Evolutionary conservation across 2,113 vertebrate genomes (phyloP).

Genomic region (Struthio camelus): DNA sequence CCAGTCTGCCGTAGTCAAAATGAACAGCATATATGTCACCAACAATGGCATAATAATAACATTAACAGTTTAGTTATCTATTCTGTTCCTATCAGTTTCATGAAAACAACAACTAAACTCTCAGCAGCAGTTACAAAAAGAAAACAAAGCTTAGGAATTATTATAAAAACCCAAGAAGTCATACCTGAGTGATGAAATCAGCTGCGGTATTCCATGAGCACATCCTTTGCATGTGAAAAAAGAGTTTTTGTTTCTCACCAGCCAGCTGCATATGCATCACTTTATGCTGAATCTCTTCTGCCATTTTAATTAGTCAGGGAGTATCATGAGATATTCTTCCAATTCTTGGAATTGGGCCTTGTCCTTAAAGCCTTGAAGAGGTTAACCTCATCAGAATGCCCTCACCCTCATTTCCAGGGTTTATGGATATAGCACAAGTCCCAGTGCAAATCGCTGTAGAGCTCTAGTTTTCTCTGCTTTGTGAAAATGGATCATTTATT

Average conservation of each 20-base stretch:
- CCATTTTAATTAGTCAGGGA: neutral
- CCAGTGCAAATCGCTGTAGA: neutral
- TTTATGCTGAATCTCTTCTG: neutral
- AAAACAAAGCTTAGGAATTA: neutral
- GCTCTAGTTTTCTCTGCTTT: neutral
- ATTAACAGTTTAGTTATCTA: neutral
- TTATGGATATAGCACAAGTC: neutral
- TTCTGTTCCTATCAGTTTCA: neutral
- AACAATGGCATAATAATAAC: neutral
- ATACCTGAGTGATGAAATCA: neutral
- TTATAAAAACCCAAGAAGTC: neutral
- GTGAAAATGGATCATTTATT: neutral
- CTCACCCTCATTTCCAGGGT: neutral
- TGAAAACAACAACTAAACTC: neutral
- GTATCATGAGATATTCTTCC: neutral
- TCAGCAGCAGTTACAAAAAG: neutral
- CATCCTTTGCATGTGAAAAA: neutral
- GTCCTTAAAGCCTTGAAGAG: neutral
- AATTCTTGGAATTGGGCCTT: neutral
- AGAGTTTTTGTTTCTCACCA: neutral
- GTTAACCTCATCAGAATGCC: neutral
- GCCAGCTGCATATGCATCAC: neutral
- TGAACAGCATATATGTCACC: too few species aligned
- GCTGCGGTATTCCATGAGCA: neutral
- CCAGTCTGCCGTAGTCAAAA: neutral